Conservation (phyloP, 2,113 vertebrate species). For the Scartelaos histophorus region DNA sequence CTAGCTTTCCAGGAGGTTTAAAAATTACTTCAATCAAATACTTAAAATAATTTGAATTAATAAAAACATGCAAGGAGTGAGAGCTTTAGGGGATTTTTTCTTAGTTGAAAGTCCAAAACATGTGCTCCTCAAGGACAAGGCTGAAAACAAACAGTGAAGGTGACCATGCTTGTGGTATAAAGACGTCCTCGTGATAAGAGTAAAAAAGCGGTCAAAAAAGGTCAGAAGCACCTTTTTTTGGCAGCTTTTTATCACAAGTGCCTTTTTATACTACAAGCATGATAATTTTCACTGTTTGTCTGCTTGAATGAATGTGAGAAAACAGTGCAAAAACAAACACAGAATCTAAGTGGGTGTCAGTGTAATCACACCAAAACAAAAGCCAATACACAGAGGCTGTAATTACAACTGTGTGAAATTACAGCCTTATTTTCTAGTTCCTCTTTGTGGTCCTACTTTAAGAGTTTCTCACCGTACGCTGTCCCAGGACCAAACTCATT, state of each 20-base stretch:
- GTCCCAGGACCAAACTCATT: slow-evolving; percentile 95
- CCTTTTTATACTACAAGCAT: too few relatives aligned
- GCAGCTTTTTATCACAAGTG: too few relatives aligned
- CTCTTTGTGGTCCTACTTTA: neutral
- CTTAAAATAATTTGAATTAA: neutral
- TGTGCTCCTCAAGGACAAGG: too few relatives aligned
- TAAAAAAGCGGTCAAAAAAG: too few relatives aligned
- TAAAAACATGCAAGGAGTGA: too few relatives aligned
- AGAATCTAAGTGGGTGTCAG: neutral
- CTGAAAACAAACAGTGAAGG: too few relatives aligned
- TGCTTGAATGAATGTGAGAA: neutral
- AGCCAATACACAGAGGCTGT: neutral
- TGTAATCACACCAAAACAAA: neutral
- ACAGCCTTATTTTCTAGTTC: slow-evolving; percentile 1
- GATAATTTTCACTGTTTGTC: too few relatives aligned
- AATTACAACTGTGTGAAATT: neutral
- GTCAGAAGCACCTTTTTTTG: too few relatives aligned
- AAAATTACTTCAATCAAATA: neutral
- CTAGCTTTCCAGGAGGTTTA: neutral
- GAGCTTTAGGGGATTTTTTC: too few relatives aligned
- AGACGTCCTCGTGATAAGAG: too few relatives aligned
- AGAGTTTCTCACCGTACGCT: slow-evolving; percentile 86
- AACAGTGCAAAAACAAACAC: neutral
- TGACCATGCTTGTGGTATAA: too few relatives aligned
- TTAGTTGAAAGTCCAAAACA: too few relatives aligned